Base-by-base conservation (phyloP, 2,888 invertebrate species). In the Serrognathus titanus region DNA sequence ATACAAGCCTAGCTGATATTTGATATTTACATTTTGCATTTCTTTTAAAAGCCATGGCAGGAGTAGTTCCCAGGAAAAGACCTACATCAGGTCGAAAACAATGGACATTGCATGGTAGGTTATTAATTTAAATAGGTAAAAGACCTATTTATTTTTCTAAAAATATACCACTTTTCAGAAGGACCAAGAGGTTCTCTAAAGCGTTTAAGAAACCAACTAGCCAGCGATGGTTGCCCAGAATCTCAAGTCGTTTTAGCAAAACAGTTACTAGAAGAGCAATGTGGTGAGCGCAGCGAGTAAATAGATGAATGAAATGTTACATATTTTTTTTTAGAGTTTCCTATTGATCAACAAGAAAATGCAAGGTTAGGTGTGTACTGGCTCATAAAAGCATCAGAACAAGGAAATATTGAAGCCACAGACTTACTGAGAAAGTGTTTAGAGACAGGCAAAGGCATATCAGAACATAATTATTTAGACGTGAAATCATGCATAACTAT, bases 341-440 rank as follows among this genome's bases (percentile, higher is more conserved):
- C 88, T 65, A 82, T 83, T 35, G 88, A 86, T 68, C 85, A 82
- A 71, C 85, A 86, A 69, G 89, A 90, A 69, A 90, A 90, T 77
- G 90, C 88, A 60, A 85, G 87, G 63, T 83, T 90, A 63, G 95
- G 94, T 0, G 85, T 96, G 49, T 89, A 92, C 69, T 96, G 95
- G 95, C 78, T 96, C 48, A 87, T 94, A n/a, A 89, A 90, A 78
- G 94, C 96, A 2, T 94, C 95, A 0, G 91, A 93, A 69, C 94
- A 95, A 75, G 96, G 95, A 0, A 93, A 94, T 68, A 83, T 87
- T 43, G 92, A 94, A 73, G 95, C 95, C 0, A 90, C 93, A 37
- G 85, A 85, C 58, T 82, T 94, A 70, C 80, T 97, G 60, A 80
- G 82, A 74, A 85, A 88, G 76, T 90, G 90, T 69, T 82, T 92